A percentile compares a stretch with the other conserved stretches of the same genome.
Evolutionary conservation across 2,797 vertebrate genomes (phyloP).

Genomic region (Pangasius sanitwongsei): DNA sequence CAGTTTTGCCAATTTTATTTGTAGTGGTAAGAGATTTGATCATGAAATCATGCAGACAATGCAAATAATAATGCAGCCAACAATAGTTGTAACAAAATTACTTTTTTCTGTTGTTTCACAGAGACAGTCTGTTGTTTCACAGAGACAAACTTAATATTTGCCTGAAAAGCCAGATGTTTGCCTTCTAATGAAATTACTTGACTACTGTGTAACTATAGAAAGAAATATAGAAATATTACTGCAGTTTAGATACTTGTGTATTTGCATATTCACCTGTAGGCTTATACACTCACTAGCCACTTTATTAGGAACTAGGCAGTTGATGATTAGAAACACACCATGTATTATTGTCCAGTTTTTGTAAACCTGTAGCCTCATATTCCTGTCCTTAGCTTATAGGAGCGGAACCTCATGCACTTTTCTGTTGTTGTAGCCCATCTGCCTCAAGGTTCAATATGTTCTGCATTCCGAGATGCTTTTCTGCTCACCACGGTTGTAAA

Average conservation of each 20-base stretch:
- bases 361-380: not conserved
- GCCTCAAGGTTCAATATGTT: not conserved
- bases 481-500: not conserved
- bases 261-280: not conserved
- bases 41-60: not conserved
- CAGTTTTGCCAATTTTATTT: not conserved
- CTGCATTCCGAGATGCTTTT: not conserved
- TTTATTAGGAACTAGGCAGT: not conserved
- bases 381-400: not conserved
- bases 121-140: too few relatives aligned
- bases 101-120: too few relatives aligned
- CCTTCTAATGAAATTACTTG: not conserved
- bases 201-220: too few relatives aligned
- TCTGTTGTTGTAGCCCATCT: not conserved
- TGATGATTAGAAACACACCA: not conserved
- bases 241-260: not conserved
- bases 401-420: not conserved
- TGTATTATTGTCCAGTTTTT: not conserved
- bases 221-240: too few relatives aligned
- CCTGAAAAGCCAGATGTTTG: not conserved
- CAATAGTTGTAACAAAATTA: too few relatives aligned
- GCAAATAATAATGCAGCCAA: too few relatives aligned
- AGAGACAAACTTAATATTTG: not conserved
- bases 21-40: not conserved
- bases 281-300: not conserved